A percentile compares a stretch with the other conserved stretches of the same genome.
These are phyloP conservation scores for Eolophus roseicapilla DNA, from an alignment of 2,113 vertebrate species.

Conservation along the genomic window DNA sequence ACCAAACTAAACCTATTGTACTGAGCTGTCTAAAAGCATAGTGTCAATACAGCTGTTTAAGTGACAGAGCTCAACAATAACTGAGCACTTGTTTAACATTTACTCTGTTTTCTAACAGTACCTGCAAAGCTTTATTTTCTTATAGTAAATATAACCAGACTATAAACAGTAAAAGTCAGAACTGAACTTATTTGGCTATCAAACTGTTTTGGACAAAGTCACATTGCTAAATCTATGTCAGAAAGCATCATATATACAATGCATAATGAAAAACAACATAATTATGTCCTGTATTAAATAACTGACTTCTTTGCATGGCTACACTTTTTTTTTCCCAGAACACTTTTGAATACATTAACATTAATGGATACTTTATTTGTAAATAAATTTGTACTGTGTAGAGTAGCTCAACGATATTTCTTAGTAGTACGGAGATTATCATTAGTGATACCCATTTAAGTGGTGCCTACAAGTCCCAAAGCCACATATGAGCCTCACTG, in stretches of 20 bases:
- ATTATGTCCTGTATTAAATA: background rate
- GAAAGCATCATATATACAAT: background rate
- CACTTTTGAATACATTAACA: background rate
- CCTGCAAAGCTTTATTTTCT: constrained; percentile 35
- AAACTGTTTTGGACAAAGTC: constrained; percentile 5
- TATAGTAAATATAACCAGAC: background rate
- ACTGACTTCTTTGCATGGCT: background rate
- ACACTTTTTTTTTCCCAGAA: background rate
- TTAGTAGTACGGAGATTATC: background rate
- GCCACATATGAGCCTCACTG: background rate
- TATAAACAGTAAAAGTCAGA: background rate
- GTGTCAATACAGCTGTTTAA: constrained; percentile 78
- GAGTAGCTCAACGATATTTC: background rate
- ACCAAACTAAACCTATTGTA: constrained; percentile 63
- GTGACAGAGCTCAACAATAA: constrained; percentile 52
- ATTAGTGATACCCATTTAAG: background rate
- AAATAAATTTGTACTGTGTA: background rate
- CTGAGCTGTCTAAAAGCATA: constrained; percentile 52
- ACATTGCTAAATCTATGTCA: background rate
- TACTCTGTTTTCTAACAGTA: constrained; percentile 39
- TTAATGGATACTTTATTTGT: background rate
- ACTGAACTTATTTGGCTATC: background rate
- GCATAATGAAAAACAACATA: background rate
- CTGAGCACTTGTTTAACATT: constrained; percentile 54
- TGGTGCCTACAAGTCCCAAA: background rate